Conservation (phyloP, 2,113 vertebrate genomes). For the Neogale vison region DNA sequence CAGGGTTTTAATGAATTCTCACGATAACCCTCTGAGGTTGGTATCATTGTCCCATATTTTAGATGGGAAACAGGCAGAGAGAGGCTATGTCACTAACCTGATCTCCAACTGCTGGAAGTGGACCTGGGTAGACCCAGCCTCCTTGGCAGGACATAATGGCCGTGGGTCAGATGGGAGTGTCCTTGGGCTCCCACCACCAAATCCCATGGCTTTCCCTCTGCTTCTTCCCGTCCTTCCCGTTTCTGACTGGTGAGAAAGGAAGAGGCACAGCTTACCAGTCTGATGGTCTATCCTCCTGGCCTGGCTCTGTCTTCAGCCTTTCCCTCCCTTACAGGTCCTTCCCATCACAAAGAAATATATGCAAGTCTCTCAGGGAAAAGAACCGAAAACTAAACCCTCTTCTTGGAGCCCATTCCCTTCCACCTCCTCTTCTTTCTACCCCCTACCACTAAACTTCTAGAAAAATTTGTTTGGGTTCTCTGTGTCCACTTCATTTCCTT, state of each 20-base stretch:
- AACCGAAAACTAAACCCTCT: background rate
- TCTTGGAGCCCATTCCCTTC: background rate
- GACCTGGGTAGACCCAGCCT: background rate
- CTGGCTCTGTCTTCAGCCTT: background rate
- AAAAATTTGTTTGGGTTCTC: background rate
- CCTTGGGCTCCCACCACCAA: background rate
- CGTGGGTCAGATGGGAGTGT: background rate
- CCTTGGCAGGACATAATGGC: too few species aligned
- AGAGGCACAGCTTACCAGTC: background rate
- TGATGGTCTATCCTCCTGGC: background rate
- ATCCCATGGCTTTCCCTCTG: fast-evolving
- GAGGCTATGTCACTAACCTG: background rate
- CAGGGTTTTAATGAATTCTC: background rate
- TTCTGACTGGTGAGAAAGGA: background rate
- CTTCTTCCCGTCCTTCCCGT: background rate
- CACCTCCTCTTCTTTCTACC: background rate
- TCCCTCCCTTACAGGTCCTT: background rate
- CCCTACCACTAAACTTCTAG: background rate
- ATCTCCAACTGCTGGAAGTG: background rate
- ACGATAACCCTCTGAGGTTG: background rate
- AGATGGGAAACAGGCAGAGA: background rate
- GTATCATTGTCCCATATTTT: background rate
- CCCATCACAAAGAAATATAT: background rate
- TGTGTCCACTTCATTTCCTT: background rate
- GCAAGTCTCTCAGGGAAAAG: background rate